These are phyloP conservation scores for Cygnus olor DNA, from an alignment of 2,797 vertebrate genomes.

Conservation along the genomic window DNA sequence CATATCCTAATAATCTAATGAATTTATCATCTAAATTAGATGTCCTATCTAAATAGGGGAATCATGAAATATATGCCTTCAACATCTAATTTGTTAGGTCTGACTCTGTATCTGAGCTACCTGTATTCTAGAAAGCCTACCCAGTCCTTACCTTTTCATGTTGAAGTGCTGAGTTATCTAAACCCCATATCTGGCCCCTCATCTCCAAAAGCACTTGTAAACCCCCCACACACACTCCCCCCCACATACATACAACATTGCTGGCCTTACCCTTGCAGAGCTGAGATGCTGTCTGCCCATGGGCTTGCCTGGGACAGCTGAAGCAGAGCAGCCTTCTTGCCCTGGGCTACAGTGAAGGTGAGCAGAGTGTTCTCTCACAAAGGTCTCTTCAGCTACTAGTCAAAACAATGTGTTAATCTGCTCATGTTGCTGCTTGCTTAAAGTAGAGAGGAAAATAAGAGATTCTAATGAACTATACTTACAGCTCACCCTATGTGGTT, in stretches of 20 bases:
- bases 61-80: not conserved
- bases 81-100: not conserved
- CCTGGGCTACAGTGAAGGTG: accelerated
- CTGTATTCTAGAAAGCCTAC: not conserved
- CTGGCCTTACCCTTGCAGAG: not conserved
- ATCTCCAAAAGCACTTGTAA: not conserved
- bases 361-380: not conserved
- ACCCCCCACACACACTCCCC: too few relatives aligned
- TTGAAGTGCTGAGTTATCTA: not conserved
- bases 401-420: not conserved
- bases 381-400: not conserved
- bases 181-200: not conserved
- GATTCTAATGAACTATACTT: not conserved
- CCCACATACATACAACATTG: not conserved
- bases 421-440: not conserved
- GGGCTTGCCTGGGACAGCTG: not conserved
- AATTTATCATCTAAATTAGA: not conserved
- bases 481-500: not conserved
- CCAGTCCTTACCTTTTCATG: not conserved
- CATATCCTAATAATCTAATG: not conserved
- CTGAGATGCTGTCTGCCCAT: not conserved
- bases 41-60: not conserved
- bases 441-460: not conserved
- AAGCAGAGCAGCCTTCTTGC: not conserved
- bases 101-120: not conserved